A percentile compares a stretch with the other conserved stretches of the same genome.
Evolutionary conservation across 2,888 invertebrate species (phyloP).

Genomic region (Callimorpha dominula): DNA sequence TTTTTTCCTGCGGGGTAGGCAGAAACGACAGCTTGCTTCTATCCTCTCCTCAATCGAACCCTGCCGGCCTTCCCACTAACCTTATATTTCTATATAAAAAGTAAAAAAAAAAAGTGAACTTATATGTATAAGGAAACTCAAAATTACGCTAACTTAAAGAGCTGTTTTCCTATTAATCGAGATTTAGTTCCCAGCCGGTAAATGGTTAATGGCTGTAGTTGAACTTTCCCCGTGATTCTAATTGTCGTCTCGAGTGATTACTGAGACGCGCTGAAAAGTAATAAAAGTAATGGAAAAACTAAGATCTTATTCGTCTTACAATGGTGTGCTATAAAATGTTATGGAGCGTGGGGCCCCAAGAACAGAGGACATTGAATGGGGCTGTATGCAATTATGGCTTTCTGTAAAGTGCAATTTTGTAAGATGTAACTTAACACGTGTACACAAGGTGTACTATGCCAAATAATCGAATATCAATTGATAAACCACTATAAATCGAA

Average conservation of each 20-base stretch:
- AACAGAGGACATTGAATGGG: constrained; percentile 24
- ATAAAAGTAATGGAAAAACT: constrained; percentile 78
- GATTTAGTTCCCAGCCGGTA: constrained; percentile 47
- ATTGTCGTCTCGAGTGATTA: constrained; percentile 68
- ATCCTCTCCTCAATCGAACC: too few species aligned
- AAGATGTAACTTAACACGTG: not conserved
- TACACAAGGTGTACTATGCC: not conserved
- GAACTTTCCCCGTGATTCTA: constrained; percentile 61
- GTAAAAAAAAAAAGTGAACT: not conserved
- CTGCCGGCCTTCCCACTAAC: not conserved
- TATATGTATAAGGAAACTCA: not conserved
- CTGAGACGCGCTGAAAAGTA: constrained; percentile 63
- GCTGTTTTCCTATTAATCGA: constrained; percentile 31
- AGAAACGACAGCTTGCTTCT: not conserved
- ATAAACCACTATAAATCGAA: too few species aligned
- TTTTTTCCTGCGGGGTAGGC: not conserved
- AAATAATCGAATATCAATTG: not conserved
- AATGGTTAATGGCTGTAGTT: constrained; percentile 57
- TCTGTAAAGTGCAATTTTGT: constrained; percentile 8
- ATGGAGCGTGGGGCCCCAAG: constrained; percentile 37
- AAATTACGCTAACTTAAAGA: not conserved
- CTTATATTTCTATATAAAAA: not conserved
- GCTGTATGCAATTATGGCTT: constrained; percentile 3
- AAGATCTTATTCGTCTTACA: constrained; percentile 58
- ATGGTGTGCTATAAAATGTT: constrained; percentile 49